phyloP scores from a whole-genome alignment of 1,140 invertebrate species.

The Procambarus virginalis region DNA sequence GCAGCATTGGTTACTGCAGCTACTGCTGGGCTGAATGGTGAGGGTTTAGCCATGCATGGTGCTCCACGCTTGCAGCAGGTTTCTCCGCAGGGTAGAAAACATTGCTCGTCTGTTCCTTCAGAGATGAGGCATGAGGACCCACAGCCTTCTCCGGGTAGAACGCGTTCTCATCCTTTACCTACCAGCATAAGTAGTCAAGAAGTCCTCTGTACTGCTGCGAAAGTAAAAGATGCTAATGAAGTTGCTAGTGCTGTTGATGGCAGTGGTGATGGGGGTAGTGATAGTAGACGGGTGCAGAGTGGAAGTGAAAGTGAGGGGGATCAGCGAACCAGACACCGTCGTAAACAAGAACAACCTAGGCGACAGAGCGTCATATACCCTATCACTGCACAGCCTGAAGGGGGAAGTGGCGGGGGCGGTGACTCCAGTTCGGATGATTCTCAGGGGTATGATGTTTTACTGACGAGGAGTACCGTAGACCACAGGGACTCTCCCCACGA shows the following conservation, averaged over 20 bases:
- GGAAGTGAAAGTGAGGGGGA: conserved; percentile 68
- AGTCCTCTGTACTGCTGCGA: conserved; percentile 1
- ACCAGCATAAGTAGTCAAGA: conserved; percentile 13
- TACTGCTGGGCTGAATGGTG: conserved; percentile 54
- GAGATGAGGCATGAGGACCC: conserved; percentile 29
- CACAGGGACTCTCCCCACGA: conserved; percentile 47
- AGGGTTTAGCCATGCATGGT: conserved; percentile 38
- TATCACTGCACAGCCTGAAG: conserved; percentile 31
- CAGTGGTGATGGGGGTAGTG: conserved; percentile 14
- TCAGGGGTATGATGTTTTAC: conserved; percentile 59
- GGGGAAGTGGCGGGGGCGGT: neutral
- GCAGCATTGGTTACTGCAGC: too few species aligned
- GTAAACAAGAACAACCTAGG: conserved; percentile 69
- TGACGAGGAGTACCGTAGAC: conserved; percentile 18
- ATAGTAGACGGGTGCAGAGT: conserved; percentile 49
- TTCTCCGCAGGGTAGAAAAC: conserved; percentile 38
- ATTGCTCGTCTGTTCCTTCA: conserved; percentile 1
- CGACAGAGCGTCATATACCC: conserved; percentile 69
- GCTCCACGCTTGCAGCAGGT: conserved; percentile 26
- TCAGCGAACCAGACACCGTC: conserved; percentile 63
- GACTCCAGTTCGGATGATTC: conserved; percentile 68
- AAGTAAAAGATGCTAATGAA: conserved; percentile 8
- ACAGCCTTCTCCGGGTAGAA: conserved; percentile 38
- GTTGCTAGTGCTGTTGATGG: neutral
- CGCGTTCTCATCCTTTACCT: conserved; percentile 18